Evolutionary conservation across 2,888 invertebrate genomes (phyloP).

Genomic region (Ephialtes manifestator): DNA sequence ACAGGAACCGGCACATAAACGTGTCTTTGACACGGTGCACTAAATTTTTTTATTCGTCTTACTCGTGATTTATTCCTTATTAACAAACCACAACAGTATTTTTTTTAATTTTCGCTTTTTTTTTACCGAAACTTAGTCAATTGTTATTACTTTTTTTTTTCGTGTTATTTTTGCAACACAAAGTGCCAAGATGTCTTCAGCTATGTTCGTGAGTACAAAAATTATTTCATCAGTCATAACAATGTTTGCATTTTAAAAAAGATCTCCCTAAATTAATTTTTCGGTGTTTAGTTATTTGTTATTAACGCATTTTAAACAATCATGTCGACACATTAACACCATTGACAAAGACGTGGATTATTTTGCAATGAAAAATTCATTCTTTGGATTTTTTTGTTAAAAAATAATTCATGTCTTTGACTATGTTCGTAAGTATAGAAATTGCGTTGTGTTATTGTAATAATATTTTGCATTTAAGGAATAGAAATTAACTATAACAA

Average conservation of each 20-base stretch:
- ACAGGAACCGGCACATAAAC: constrained; percentile 44
- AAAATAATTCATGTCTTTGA: no score
- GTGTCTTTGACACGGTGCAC: constrained; percentile 41
- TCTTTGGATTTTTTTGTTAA: no score
- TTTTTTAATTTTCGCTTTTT: constrained; percentile 43
- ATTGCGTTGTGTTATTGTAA: no score
- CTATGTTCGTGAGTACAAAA: constrained; percentile 80
- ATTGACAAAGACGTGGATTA: no score
- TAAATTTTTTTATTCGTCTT: neutral
- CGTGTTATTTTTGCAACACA: constrained; percentile 29
- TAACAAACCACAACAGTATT: constrained; percentile 57
- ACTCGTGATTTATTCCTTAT: constrained; percentile 57
- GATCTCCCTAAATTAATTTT: no score
- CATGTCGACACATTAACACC: no score
- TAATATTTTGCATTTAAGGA: no score
- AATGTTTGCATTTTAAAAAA: neutral
- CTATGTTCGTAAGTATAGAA: no score
- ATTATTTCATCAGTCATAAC: neutral
- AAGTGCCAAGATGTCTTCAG: constrained; percentile 78
- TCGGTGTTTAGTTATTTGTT: no score
- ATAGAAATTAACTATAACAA: no score
- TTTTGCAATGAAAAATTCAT: no score
- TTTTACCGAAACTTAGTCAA: constrained; percentile 15
- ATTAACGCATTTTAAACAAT: no score
- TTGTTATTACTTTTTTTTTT: constrained; percentile 54